Evolutionary conservation across 2,888 invertebrate species (phyloP).

Genomic region (Glaucopsyche alexis): DNA sequence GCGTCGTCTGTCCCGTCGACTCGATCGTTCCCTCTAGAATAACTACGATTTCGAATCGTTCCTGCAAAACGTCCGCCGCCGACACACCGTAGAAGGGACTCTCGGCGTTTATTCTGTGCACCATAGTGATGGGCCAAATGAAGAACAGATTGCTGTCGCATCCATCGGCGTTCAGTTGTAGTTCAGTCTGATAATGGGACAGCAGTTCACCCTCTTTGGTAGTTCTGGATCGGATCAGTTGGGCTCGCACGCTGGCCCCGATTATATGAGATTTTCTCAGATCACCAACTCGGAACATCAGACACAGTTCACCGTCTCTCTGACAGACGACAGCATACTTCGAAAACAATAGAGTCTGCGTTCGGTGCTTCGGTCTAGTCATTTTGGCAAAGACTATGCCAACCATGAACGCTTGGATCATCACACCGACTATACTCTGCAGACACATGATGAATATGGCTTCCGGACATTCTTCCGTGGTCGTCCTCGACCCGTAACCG

Average conservation of each 20-base stretch:
- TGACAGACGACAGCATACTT: slow-evolving; percentile 91
- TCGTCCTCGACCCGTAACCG: slow-evolving; percentile 92
- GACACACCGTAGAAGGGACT: slow-evolving; percentile 93
- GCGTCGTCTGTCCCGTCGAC: slow-evolving; percentile 88
- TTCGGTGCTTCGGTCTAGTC: slow-evolving; percentile 93
- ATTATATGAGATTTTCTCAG: slow-evolving; percentile 95
- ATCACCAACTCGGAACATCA: slow-evolving; percentile 94
- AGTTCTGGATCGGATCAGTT: slow-evolving; percentile 88
- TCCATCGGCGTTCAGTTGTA: slow-evolving; percentile 85
- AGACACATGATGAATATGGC: slow-evolving; percentile 94
- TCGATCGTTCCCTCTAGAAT: slow-evolving; percentile 91
- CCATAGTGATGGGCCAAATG: slow-evolving; percentile 95
- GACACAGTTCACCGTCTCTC: slow-evolving; percentile 88
- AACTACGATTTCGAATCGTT: slow-evolving; percentile 90
- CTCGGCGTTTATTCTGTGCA: slow-evolving; percentile 89
- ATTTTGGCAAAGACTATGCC: slow-evolving; percentile 94
- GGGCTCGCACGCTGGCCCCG: slow-evolving; percentile 91
- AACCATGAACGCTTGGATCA: slow-evolving; percentile 90
- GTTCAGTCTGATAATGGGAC: slow-evolving; percentile 89
- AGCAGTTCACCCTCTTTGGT: slow-evolving; percentile 93
- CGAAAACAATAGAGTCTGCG: slow-evolving; percentile 93
- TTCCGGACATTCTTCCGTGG: slow-evolving; percentile 93
- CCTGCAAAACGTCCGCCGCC: slow-evolving; percentile 88
- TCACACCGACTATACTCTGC: slow-evolving; percentile 92
- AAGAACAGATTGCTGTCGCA: slow-evolving; percentile 92